Percentiles rank a stretch among this genome's conserved stretches.
These are phyloP conservation scores for Diplodus puntazzo DNA, from an alignment of 2,797 vertebrate species.

Conservation along the genomic window DNA sequence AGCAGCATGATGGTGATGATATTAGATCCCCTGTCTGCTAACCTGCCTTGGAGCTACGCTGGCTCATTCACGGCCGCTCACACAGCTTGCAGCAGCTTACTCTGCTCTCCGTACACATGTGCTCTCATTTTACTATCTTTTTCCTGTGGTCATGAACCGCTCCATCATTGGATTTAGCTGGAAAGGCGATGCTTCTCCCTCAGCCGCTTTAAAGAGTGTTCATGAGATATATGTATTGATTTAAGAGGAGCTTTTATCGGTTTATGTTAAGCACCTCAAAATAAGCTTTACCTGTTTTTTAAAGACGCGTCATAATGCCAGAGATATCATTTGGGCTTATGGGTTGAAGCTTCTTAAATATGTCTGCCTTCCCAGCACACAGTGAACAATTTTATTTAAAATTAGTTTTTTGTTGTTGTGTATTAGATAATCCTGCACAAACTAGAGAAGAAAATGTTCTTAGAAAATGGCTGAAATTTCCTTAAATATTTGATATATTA, in stretches of 20 bases:
- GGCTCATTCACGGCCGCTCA: slow-evolving; percentile 58
- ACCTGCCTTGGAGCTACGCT: slow-evolving; percentile 68
- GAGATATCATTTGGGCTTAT: not conserved
- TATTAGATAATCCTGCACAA: not conserved
- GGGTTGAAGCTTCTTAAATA: slow-evolving; percentile 10
- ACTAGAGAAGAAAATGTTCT: not conserved
- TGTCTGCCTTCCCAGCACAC: too few species aligned
- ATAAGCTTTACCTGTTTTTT: slow-evolving; percentile 5
- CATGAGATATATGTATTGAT: slow-evolving; percentile 18
- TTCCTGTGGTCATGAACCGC: slow-evolving; percentile 41
- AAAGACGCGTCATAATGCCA: not conserved
- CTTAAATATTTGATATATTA: not conserved
- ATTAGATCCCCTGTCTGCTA: slow-evolving; percentile 65
- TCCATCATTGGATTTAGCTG: slow-evolving; percentile 36
- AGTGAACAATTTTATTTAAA: too few species aligned
- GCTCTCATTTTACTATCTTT: slow-evolving; percentile 40
- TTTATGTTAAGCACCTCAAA: slow-evolving; percentile 24
- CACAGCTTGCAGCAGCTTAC: slow-evolving; percentile 23
- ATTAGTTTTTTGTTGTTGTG: not conserved
- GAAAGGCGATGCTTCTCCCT: not conserved
- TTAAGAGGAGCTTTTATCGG: slow-evolving; percentile 11
- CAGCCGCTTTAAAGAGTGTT: slow-evolving; percentile 31
- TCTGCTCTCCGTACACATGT: slow-evolving; percentile 35
- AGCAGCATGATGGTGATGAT: slow-evolving; percentile 61
- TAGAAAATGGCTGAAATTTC: not conserved